phyloP scores from a whole-genome alignment of 2,797 vertebrate species.

The Lophius americanus region DNA sequence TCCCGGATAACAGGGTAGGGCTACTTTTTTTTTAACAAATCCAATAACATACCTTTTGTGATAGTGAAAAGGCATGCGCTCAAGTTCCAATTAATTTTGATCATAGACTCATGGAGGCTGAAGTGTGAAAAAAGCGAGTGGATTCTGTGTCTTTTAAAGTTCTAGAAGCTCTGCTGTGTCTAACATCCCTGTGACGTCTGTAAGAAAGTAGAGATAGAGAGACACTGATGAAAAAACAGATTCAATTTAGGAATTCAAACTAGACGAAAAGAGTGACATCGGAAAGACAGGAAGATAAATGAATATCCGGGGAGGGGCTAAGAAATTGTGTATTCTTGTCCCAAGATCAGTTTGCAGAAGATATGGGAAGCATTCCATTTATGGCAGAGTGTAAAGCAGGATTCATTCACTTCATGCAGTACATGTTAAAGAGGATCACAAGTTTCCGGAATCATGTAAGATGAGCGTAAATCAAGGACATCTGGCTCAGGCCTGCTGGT shows the following conservation, averaged over 20 bases:
- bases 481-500: constrained; percentile 26
- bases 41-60: too few relatives aligned
- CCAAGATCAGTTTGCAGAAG: constrained; percentile 25
- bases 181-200: constrained; percentile 22
- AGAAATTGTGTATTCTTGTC: constrained; percentile 40
- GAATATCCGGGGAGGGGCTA: constrained; percentile 5
- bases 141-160: constrained; percentile 18
- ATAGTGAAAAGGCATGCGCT: constrained; percentile 7
- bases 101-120: constrained; percentile 17
- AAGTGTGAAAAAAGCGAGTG: constrained; percentile 28
- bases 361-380: constrained; percentile 31
- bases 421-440: constrained; percentile 26
- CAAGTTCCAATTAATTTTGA: constrained; percentile 19
- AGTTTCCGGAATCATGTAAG: constrained; percentile 43
- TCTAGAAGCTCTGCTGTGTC: constrained; percentile 34
- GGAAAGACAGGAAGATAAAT: constrained; percentile 1
- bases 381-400: constrained; percentile 22
- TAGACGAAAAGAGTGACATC: constrained; percentile 1
- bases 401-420: constrained; percentile 19
- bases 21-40: too few relatives aligned
- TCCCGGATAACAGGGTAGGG: too few relatives aligned
- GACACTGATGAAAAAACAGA: constrained; percentile 20
- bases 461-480: constrained; percentile 50
- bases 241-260: constrained; percentile 4
- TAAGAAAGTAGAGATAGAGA: constrained; percentile 25